Evolutionary conservation across 2,888 invertebrate species (phyloP), one percentile per base, ranked within the genome.

Genomic region (Lepetodrilus schrolli): DNA sequence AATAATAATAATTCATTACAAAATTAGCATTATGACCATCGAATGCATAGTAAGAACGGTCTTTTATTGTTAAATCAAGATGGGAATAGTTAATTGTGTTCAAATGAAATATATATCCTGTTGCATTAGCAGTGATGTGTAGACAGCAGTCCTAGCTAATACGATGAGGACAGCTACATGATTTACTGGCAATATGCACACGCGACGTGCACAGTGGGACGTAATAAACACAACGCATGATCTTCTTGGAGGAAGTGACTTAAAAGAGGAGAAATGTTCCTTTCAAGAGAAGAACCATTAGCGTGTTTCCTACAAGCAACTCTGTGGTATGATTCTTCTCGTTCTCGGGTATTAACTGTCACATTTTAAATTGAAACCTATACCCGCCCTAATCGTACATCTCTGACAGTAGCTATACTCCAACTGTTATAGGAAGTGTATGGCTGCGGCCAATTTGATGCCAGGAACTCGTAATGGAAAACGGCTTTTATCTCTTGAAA

Each of bases 111-210:
- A 58, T 26, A 17, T 13, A 58, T 58, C 23, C 26, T 34, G 58
- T 30, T 58, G 58, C 58, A 58, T 58, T 58, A 58, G 30, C 58
- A 30, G 58, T 34, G 58, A 58, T 30, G 58, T 30, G n/a, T n/a
- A n/a, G 43, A 43, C 43, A 43, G 43, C 43, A 43, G 43, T 43
- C n/a, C n/a, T 43, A 43, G 43, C 13, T 43, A 43, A 17, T 43
- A 43, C 17, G 58, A 17, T n/a, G 34, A 58, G 58, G 58, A 26
- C 58, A 30, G 58, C 34, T 30, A 26, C n/a, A 17, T 43, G 43
- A 43, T n/a, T 13, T 58, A 58, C 34, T 17, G 58, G 34, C 30
- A 58, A n/a, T n/a, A n/a, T n/a, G 30, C 26, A 10, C 58, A 58
- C 34, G 30, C 58, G 58, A 30, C 30, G 30, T 58, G 43, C 13